phyloP scores from a whole-genome alignment of 2,113 vertebrate genomes.

The Pelusios castaneus region DNA sequence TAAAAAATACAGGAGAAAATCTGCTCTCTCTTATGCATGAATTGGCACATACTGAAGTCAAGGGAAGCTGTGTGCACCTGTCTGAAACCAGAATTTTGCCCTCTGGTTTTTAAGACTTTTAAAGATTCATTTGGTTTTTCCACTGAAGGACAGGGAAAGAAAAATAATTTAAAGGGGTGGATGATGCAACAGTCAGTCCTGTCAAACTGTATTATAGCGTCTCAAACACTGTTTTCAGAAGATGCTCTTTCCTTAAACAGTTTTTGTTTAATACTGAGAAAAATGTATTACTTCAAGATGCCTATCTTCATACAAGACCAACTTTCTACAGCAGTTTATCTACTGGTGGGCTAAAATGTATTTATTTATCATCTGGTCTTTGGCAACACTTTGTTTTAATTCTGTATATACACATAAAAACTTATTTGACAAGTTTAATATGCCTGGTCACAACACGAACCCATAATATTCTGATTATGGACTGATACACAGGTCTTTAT shows the following conservation, averaged over 20 bases:
- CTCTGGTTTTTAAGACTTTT: not conserved
- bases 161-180: not conserved
- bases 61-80: not conserved
- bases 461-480: not conserved
- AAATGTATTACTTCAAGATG: not conserved
- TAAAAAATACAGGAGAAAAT: conserved; percentile 6
- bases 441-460: not conserved
- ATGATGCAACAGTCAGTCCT: not conserved
- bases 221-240: not conserved
- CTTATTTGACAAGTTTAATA: not conserved
- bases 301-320: not conserved
- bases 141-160: not conserved
- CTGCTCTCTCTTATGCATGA: not conserved
- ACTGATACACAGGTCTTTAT: not conserved
- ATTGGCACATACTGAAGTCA: not conserved
- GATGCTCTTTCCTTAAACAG: not conserved
- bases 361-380: not conserved
- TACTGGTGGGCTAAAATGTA: not conserved
- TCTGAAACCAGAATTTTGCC: not conserved
- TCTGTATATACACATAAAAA: not conserved
- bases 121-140: fast-evolving
- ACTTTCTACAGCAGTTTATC: not conserved
- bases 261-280: not conserved
- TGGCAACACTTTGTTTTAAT: not conserved
- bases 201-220: not conserved